phyloP scores from a whole-genome alignment of 2,797 vertebrate genomes.

The Trichosurus vulpecula region DNA sequence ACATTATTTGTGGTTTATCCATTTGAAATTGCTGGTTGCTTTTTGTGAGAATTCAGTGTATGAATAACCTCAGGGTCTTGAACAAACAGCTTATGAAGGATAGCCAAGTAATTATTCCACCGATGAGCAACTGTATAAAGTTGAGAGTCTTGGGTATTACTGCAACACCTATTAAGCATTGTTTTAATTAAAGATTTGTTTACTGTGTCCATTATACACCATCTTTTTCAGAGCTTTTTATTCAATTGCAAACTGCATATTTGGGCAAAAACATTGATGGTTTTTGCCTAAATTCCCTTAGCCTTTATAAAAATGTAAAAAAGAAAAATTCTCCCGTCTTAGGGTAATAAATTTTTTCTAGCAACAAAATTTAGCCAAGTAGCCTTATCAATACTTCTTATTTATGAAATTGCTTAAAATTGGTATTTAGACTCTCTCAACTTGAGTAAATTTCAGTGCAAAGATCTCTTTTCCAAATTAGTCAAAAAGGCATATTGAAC shows the following conservation, averaged over 20 bases:
- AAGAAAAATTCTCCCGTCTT: not conserved
- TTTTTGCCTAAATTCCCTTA: constrained; percentile 41
- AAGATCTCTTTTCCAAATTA: constrained; percentile 65
- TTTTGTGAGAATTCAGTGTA: constrained; percentile 41
- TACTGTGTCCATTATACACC: constrained; percentile 2
- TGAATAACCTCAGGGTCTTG: constrained; percentile 47
- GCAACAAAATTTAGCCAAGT: constrained; percentile 28
- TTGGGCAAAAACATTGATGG: constrained; percentile 40
- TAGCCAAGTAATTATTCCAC: constrained; percentile 64
- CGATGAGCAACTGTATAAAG: constrained; percentile 61
- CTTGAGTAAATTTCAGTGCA: constrained; percentile 52
- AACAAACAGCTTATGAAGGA: constrained; percentile 59
- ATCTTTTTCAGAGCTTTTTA: constrained; percentile 60
- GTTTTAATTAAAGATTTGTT: constrained; percentile 50
- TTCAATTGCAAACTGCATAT: constrained; percentile 51
- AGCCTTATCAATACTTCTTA: constrained; percentile 46
- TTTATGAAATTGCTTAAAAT: constrained; percentile 60
- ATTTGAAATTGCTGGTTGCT: constrained; percentile 54
- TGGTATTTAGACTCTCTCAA: constrained; percentile 56
- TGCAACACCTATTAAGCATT: constrained; percentile 43
- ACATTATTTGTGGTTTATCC: constrained; percentile 15
- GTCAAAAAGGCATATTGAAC: constrained; percentile 54
- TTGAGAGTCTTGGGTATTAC: constrained; percentile 55
- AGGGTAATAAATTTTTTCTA: not conserved
- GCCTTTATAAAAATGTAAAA: constrained; percentile 51